These are phyloP conservation scores for Todiramphus chloris DNA, from an alignment of 2,113 vertebrate species.

Conservation along the genomic window DNA sequence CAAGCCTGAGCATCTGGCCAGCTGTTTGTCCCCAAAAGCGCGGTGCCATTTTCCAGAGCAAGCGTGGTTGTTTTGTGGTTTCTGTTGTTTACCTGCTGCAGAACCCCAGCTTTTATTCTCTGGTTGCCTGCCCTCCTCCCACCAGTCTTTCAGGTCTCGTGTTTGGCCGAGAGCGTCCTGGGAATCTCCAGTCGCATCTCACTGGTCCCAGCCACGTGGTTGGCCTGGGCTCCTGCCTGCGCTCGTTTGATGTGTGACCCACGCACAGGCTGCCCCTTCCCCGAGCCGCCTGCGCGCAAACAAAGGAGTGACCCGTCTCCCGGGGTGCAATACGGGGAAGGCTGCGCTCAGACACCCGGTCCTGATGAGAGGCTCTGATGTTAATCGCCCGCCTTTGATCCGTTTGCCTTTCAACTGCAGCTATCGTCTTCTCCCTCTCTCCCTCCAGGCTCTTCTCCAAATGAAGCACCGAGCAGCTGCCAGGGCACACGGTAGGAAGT, in stretches of 20 bases:
- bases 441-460: background rate
- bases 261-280: background rate
- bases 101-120: background rate
- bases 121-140: background rate
- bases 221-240: background rate
- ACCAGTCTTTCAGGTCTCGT: background rate
- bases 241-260: background rate
- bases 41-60: background rate
- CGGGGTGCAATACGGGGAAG: background rate
- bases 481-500: background rate
- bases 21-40: background rate
- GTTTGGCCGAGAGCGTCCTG: background rate
- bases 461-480: background rate
- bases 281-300: background rate
- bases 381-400: conserved; percentile 53
- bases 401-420: background rate
- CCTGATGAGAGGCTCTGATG: background rate
- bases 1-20: background rate
- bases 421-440: background rate
- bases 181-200: background rate
- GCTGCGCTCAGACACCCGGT: background rate
- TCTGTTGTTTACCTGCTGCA: background rate
- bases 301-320: background rate
- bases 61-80: background rate
- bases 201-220: background rate